Base-by-base conservation (phyloP, 1,140 invertebrate genomes). In the Drosophila mojavensis region DNA sequence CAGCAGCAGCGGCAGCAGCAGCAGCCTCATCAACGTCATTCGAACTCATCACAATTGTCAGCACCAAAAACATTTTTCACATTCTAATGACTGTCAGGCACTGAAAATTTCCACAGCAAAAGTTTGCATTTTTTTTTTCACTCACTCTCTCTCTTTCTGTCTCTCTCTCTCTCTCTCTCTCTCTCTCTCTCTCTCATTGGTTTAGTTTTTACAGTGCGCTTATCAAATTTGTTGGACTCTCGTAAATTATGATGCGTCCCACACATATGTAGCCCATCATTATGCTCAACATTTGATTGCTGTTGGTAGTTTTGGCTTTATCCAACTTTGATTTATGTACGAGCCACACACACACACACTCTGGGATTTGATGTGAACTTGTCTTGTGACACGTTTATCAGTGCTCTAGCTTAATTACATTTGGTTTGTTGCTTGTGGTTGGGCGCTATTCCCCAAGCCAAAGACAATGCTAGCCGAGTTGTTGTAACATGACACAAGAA, bases 11-110 rank as follows among this genome's bases (percentile, higher is more conserved):
- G 1, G 36, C 36, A 39, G 2, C 36, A 47, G 43, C 43, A 9
- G 15, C 26, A 70, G 74, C 75, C 81, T 79, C 81, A 75, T 85
- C 78, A 80, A 39, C 11, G 36, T 84, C 66, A 48, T 83, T 77
- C 64, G 78, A 67, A 67, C 67, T 84, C 74, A 55, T 81, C 51
- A 55, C 45, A 63, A 84, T 74, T 64, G 66, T 79, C 65, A 89
- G 70, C 78, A 81, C 60, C 30, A 75, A 54, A 54, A 24, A 67
- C 66, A 64, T 67, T 88, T 89, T 48, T 75, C 73, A 80, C 83
- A 75, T 70, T 75, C 83, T 89, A 89, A 88, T 88, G 85, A 89
- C 70, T 88, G 83, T 88, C 83, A 88, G 61, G 63, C 83, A 60
- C 55, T 76, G 70, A 26, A 81, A 48, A 67, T 85, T 85, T 81